phyloP scores from a whole-genome alignment of 2,797 vertebrate species.

The Manis crassicaudata region DNA sequence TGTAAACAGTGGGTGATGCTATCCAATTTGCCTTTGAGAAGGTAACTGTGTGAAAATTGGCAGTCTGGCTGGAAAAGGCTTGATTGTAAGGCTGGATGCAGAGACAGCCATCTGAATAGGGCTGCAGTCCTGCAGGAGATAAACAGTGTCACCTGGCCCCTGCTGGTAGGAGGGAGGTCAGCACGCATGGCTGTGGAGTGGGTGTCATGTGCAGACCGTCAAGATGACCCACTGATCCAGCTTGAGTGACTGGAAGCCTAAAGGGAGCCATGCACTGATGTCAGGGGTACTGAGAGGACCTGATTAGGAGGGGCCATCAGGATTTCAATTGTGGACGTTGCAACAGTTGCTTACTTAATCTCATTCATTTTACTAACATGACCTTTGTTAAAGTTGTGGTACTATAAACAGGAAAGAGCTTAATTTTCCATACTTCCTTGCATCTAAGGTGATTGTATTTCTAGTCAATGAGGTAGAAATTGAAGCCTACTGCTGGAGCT shows the following conservation, averaged over 20 bases:
- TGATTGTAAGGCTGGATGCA: background rate
- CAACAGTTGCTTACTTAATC: background rate
- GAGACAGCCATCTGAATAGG: background rate
- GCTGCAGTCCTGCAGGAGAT: background rate
- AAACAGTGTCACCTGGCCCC: background rate
- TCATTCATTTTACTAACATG: background rate
- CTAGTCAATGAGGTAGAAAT: background rate
- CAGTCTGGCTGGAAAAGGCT: background rate
- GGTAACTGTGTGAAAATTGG: background rate
- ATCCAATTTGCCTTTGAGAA: conserved; percentile 1
- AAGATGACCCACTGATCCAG: background rate
- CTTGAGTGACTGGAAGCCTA: background rate
- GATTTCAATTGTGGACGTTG: background rate
- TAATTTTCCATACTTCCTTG: background rate
- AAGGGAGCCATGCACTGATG: rapidly evolving
- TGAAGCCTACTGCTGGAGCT: background rate
- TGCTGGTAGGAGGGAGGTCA: background rate
- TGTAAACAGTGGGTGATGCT: background rate
- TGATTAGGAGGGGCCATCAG: background rate
- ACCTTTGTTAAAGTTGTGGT: background rate
- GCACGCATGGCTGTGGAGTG: too few relatives aligned
- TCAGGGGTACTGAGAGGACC: rapidly evolving
- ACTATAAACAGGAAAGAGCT: background rate
- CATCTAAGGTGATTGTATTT: background rate
- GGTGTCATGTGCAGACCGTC: background rate